Percentiles rank a stretch among this genome's conserved stretches.
These are phyloP conservation scores for Lasius fuliginosus DNA, from an alignment of 2,888 invertebrate genomes.

Conservation along the genomic window DNA sequence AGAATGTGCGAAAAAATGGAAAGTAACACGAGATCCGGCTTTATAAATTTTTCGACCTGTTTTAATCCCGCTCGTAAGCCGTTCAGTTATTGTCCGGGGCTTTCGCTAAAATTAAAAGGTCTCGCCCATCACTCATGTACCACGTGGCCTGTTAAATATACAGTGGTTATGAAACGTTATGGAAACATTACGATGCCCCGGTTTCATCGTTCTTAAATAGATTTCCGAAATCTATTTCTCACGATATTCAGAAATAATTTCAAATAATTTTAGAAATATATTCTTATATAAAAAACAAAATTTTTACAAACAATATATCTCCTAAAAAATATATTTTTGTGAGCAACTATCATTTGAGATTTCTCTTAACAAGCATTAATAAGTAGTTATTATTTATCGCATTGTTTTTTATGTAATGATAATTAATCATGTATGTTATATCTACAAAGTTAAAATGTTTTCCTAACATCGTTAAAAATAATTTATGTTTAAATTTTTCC, in stretches of 20 bases:
- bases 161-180: not conserved
- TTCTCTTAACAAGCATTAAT: constrained; percentile 2
- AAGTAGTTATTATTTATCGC: not conserved
- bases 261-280: not conserved
- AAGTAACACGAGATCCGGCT: constrained; percentile 60
- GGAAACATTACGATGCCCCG: constrained; percentile 14
- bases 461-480: constrained; percentile 12
- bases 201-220: constrained; percentile 53
- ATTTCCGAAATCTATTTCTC: constrained; percentile 25
- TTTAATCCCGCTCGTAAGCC: constrained; percentile 73
- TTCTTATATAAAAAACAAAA: not conserved
- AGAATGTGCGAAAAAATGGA: constrained; percentile 40
- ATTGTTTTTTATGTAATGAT: not conserved
- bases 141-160: not conserved
- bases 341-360: not conserved
- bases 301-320: not conserved
- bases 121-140: constrained; percentile 35
- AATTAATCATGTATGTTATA: not conserved
- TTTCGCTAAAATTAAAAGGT: constrained; percentile 76
- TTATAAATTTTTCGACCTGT: constrained; percentile 73
- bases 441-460: constrained; percentile 32
- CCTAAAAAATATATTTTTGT: not conserved
- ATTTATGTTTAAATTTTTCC: constrained; percentile 11
- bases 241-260: not conserved
- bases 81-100: constrained; percentile 64